Evolutionary conservation across 2,113 vertebrate genomes (phyloP).

Genomic region (Charina bottae): DNA sequence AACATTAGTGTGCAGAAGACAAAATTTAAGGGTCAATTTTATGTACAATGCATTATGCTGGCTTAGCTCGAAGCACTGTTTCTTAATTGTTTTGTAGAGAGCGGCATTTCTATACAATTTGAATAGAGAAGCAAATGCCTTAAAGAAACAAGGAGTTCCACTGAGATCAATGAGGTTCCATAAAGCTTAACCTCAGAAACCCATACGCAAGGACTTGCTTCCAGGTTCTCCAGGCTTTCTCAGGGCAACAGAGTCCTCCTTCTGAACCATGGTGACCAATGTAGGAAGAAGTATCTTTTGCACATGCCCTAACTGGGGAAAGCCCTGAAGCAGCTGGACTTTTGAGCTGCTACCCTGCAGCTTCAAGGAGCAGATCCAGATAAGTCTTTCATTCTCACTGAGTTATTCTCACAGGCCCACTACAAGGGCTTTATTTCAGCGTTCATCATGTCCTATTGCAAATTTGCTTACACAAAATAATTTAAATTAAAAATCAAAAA

Average conservation of each 20-base stretch:
- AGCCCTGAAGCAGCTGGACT: background rate
- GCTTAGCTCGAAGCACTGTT: background rate
- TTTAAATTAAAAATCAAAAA: slow-evolving; percentile 6
- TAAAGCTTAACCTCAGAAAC: background rate
- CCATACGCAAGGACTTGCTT: background rate
- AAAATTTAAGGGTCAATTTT: background rate
- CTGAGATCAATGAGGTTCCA: background rate
- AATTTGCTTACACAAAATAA: background rate
- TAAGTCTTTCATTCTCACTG: background rate
- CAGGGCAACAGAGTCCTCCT: background rate
- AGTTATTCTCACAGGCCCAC: background rate
- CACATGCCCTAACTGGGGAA: background rate
- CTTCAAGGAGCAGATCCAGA: background rate
- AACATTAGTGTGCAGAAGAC: background rate
- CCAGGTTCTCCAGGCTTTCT: background rate
- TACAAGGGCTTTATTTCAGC: background rate
- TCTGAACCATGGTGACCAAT: background rate
- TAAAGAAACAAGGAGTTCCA: background rate
- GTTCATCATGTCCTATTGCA: background rate
- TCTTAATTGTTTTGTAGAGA: background rate
- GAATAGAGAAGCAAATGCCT: background rate
- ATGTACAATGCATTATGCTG: background rate
- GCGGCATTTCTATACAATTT: background rate
- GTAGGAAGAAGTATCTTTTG: background rate
- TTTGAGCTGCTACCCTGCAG: background rate